Evolutionary conservation across 1,140 invertebrate genomes (phyloP).

Genomic region (Euura lappo): DNA sequence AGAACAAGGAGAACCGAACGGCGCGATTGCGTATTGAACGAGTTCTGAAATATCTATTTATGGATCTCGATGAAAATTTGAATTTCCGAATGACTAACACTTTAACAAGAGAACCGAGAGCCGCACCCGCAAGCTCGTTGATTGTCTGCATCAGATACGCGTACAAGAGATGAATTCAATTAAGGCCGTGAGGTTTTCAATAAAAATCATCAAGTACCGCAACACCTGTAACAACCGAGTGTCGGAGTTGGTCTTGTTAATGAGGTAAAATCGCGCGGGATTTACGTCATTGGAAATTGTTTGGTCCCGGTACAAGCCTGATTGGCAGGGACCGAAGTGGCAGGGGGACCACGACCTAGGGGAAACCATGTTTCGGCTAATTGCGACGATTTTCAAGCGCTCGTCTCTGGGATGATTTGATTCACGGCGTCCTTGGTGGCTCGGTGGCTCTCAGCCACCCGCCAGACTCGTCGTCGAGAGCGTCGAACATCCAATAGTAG

Average conservation of each 20-base stretch:
- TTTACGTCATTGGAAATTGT: slow-evolving; percentile 4
- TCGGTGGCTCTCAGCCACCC: no score
- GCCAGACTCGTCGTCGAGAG: background rate
- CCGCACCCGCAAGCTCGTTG: no score
- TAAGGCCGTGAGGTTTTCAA: no score
- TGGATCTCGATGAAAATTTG: no score
- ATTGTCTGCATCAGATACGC: background rate
- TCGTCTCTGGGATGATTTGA: background rate
- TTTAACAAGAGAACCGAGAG: no score
- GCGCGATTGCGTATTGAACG: no score
- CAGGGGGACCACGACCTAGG: background rate
- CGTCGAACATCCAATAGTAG: background rate
- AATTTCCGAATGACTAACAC: no score
- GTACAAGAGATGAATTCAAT: background rate
- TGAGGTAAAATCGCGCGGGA: background rate
- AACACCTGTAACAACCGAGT: background rate
- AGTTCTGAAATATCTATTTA: no score
- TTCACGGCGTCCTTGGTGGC: background rate
- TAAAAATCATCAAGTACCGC: no score
- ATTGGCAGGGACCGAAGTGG: background rate
- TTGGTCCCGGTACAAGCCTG: background rate
- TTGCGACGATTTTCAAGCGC: background rate
- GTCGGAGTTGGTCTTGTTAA: background rate
- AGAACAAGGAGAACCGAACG: no score
- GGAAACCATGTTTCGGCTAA: slow-evolving; percentile 4